Conservation (phyloP, 2,888 invertebrate species). For the Volucella inanis region DNA sequence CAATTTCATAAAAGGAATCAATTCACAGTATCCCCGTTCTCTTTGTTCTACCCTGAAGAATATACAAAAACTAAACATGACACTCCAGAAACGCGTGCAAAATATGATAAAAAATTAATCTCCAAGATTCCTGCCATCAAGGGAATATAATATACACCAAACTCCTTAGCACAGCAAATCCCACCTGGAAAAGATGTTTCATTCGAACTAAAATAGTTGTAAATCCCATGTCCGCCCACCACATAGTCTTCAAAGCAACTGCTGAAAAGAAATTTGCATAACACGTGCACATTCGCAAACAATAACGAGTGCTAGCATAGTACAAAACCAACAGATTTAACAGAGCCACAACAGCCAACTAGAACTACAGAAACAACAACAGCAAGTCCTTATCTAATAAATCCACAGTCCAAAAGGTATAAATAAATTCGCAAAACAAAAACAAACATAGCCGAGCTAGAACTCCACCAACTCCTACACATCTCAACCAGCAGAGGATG, state of each 20-base stretch:
- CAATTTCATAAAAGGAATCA: too few relatives aligned
- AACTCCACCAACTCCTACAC: conserved; percentile 54
- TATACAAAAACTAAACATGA: background rate
- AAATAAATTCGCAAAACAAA: conserved; percentile 63
- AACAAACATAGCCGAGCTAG: conserved; percentile 40
- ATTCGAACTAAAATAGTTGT: background rate
- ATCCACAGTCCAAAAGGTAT: conserved; percentile 65
- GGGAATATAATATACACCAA: conserved; percentile 47
- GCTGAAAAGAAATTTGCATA: conserved; percentile 57
- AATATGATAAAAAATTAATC: conserved; percentile 26
- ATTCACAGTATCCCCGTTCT: too few relatives aligned
- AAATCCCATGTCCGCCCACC: conserved; percentile 61
- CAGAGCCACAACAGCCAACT: conserved; percentile 13
- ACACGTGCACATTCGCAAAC: conserved; percentile 53
- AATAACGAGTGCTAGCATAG: conserved; percentile 34
- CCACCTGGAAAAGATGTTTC: conserved; percentile 36
- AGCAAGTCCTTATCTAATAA: conserved; percentile 71
- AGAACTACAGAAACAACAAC: background rate
- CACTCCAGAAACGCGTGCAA: conserved; percentile 9
- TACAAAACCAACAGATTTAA: conserved; percentile 30
- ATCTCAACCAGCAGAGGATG: conserved; percentile 30
- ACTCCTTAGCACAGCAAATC: background rate
- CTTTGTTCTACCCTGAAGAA: too few relatives aligned
- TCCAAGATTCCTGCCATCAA: conserved; percentile 12
- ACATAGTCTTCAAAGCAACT: background rate